Base-by-base conservation (phyloP, 2,113 vertebrate genomes). In the Centropus bengalensis region DNA sequence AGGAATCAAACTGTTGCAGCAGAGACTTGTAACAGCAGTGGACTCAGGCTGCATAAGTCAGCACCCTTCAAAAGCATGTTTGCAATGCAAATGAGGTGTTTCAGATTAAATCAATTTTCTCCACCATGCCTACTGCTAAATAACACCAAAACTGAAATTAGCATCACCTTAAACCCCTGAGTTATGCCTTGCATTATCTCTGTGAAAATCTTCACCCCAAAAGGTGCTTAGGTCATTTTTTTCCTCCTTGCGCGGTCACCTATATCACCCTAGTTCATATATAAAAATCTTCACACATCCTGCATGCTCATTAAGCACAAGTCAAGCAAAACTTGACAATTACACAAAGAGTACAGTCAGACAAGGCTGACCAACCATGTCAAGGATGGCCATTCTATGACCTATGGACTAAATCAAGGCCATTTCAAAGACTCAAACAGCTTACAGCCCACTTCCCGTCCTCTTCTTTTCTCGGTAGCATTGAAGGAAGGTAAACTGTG, bases 291-390 rank as follows among this genome's bases (percentile, higher is more conserved):
- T 74, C 75, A 32, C 32, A n/a, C 15, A 10, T 27, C 51, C 67
- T 88, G 73, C 33, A 40, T 33, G 71, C 30, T 21, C 78, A 26
- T 59, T 64, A 82, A 64, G 80, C 71, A 69, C 76, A 86, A 78
- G 38, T 55, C 40, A 85, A 77, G 79, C 63, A 87, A 36, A 90
- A 81, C 58, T 44, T 67, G 64, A 44, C 59, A 64, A 45, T 82
- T 74, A 32, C 49, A 73, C 23, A 42, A 66, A 62, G n/a, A 73
- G 49, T 38, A 47, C 32, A 56, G 42, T 71, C n/a, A 60, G 70
- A 59, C 30, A 78, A 64, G 62, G 51, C 27, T 66, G 51, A 49
- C 32, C 38, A 80, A 11, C 6, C 16, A 59, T 23, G 45, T 69
- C 42, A 86, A 32, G 14, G 28, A 70, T 38, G 21, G 7, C 6